Conservation (phyloP, 1,140 invertebrate genomes). For the Drosophila nasuta region DNA sequence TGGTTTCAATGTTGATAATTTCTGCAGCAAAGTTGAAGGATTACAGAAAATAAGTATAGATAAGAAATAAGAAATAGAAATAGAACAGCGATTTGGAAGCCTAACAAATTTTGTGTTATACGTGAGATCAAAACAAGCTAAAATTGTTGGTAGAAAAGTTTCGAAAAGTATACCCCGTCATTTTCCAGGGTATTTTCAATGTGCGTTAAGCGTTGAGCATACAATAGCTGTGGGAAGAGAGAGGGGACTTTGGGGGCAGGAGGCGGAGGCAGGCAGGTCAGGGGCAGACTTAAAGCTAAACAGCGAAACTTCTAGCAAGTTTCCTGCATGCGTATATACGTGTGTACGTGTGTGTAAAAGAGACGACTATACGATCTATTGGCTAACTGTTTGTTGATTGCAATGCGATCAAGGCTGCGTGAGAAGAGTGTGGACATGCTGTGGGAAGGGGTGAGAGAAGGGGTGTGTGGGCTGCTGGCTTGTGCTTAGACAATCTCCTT, state of each 20-base stretch:
- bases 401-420: constrained; percentile 23
- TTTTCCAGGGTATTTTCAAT: constrained; percentile 7
- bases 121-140: constrained; percentile 78
- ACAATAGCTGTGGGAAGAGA: constrained; percentile 10
- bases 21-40: constrained; percentile 70
- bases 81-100: constrained; percentile 48
- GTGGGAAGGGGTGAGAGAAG: not conserved
- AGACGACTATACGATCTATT: constrained; percentile 49
- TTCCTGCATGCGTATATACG: constrained; percentile 8
- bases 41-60: constrained; percentile 34
- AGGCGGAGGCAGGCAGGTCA: not conserved
- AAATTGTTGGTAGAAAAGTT: constrained; percentile 33
- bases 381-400: constrained; percentile 28
- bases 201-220: constrained; percentile 57
- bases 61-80: constrained; percentile 23
- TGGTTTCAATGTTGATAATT: constrained; percentile 77
- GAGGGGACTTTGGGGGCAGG: not conserved
- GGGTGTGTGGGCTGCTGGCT: not conserved
- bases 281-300: constrained; percentile 22
- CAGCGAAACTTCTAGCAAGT: constrained; percentile 25
- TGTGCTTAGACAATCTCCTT: constrained; percentile 71
- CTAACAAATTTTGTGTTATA: constrained; percentile 58
- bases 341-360: constrained; percentile 30
- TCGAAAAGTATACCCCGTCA: not conserved
- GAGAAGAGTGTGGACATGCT: not conserved